phyloP scores from a whole-genome alignment of 2,888 invertebrate species.

The Leptopilina drosophilae region DNA sequence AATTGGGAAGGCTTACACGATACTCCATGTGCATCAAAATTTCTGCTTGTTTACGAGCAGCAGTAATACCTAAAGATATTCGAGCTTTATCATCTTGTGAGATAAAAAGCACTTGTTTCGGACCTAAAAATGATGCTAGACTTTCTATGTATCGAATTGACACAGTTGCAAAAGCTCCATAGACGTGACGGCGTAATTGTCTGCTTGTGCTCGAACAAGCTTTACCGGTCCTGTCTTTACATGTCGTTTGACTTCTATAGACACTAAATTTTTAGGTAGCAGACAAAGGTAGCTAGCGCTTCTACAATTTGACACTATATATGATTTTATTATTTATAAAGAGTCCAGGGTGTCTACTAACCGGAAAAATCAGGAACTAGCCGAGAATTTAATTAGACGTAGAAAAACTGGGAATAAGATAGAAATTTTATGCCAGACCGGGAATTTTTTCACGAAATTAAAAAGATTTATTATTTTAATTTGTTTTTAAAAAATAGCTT shows the following conservation, averaged over 20 bases:
- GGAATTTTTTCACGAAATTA: too few relatives aligned
- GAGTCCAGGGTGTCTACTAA: too few relatives aligned
- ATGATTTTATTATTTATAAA: background rate
- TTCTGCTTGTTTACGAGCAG: slow-evolving; percentile 72
- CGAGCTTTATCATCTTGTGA: slow-evolving; percentile 57
- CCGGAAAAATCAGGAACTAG: too few relatives aligned
- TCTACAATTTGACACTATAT: background rate
- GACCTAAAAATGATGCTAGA: slow-evolving; percentile 57
- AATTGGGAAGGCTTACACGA: slow-evolving; percentile 63
- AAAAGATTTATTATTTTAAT: too few relatives aligned
- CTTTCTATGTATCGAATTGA: slow-evolving; percentile 57
- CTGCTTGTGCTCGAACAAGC: slow-evolving; percentile 5
- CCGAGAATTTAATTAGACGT: too few relatives aligned
- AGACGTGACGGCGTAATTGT: slow-evolving; percentile 30
- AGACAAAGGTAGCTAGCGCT: background rate
- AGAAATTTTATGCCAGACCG: too few relatives aligned
- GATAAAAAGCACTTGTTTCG: slow-evolving; percentile 46
- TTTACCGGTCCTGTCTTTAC: slow-evolving; percentile 30
- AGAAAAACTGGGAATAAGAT: too few relatives aligned
- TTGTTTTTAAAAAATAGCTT: too few relatives aligned
- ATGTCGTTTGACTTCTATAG: slow-evolving; percentile 23
- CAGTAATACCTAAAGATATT: slow-evolving; percentile 70
- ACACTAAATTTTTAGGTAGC: background rate
- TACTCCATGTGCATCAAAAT: slow-evolving; percentile 66
- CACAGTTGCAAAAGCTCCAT: slow-evolving; percentile 57